Base-by-base conservation (phyloP, 2,113 vertebrate species). In the Onychostoma macrolepis region DNA sequence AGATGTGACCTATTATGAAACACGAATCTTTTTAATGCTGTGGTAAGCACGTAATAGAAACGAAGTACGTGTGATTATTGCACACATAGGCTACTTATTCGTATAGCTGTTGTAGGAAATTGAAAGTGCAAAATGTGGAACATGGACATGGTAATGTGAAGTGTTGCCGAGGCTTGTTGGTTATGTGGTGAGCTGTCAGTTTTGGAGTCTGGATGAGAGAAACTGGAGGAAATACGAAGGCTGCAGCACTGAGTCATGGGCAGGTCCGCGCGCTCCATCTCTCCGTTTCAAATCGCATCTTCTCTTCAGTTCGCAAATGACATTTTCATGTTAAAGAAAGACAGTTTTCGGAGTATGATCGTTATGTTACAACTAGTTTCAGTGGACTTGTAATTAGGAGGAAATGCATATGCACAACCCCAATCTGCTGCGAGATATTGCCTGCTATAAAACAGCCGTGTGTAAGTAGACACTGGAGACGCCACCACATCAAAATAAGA, bases 191-290 rank as follows among this genome's bases (percentile, higher is more conserved):
- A 53, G 65, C 81, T 50, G 67, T 74, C 65, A 41, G 82, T 84
- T 53, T 48, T 43, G 48, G 67, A 65, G 63, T 72, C 80, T 75
- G 84, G 79, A 78, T 84, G 87, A 77, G 74, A 86, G 61, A 87
- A 84, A 87, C 84, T 89, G 86, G 83, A 85, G 45, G 67, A 26
- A 72, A 53, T 36, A 43, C 28, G 45, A 50, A 36, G 65, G 82
- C 65, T 83, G 81, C 30, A 84, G 82, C 69, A 53, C 48, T 84
- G 82, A 74, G 82, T 84, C 82, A 84, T 84, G 82, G 82, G 67
- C 67, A 84, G 67, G 82, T 84, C 63, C 38, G 19, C 67, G 67
- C 67, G 30, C 74, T 77, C 43, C 48, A 33, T 82, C 81, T 36
- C 81, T 74, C 48, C 13, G 19, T 26, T 2, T 56, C 21, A n/a